Evolutionary conservation across 2,888 invertebrate species (phyloP).

Genomic region (Metellina segmentata): DNA sequence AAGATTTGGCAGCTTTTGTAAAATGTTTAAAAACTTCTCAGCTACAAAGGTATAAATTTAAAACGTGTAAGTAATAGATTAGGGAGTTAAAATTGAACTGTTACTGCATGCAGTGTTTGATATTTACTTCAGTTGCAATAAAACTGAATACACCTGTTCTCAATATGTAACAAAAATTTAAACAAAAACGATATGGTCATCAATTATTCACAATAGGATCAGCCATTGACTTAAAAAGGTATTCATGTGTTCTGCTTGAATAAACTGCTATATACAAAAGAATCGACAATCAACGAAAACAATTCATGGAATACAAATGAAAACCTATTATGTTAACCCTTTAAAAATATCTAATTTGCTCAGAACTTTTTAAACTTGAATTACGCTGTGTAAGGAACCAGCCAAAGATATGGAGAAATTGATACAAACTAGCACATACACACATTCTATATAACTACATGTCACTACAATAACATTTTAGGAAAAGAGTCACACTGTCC

Average conservation of each 20-base stretch:
- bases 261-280: neutral
- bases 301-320: neutral
- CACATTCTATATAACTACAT: slow-evolving; percentile 73
- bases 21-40: slow-evolving; percentile 58
- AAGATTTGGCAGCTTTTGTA: slow-evolving; percentile 71
- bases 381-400: slow-evolving; percentile 37
- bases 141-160: neutral
- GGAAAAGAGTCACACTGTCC: slow-evolving; percentile 60
- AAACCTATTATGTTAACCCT: neutral
- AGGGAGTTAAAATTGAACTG: neutral
- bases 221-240: neutral
- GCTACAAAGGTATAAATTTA: slow-evolving; percentile 42
- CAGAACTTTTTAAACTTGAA: slow-evolving; percentile 37
- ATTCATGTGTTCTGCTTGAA: neutral
- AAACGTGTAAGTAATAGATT: neutral
- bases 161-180: neutral
- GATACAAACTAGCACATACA: slow-evolving; percentile 74
- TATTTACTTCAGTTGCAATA: neutral
- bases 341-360: neutral
- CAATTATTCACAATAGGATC: neutral
- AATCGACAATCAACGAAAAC: neutral
- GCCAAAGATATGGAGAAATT: slow-evolving; percentile 41
- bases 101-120: neutral
- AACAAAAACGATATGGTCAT: neutral
- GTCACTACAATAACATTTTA: slow-evolving; percentile 69